Base-by-base conservation (phyloP, 2,888 invertebrate genomes). In the Apodemia duryi region DNA sequence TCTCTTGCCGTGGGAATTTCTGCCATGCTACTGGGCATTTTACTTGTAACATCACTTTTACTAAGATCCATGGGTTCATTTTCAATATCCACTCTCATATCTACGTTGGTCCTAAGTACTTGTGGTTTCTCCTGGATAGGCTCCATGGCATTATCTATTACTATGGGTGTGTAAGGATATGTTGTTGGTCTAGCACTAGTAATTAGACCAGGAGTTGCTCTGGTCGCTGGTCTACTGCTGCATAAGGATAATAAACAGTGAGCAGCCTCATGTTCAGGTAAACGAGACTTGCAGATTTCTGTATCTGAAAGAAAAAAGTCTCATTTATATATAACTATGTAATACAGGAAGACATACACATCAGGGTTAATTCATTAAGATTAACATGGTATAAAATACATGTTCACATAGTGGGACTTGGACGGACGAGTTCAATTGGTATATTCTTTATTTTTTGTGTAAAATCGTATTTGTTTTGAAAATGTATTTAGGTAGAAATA, bases 241-340 rank as follows among this genome's bases (percentile, higher is more conserved):
- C 95, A 95, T 61, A 97, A 86, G 49, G 96, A 96, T 54, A 97
- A 84, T 67, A 97, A 86, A 77, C 97, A 95, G 74, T 96, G 95
- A 0, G 97, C 97, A 7, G 97, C 97, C 87, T 97, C 97, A 74
- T 97, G 96, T 82, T 97, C 97, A 74, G 95, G 95, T 71, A 95
- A 85, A n/a, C 95, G 90, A 9, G 95, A 94, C 77, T 94, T 95
- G 69, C 94, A 94, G 72, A 94, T 94, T 82, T 95, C 95, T 72
- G 93, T 91, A 84, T 94, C 93, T 94, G 84, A 61, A 62, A 63
- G 61, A 5, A 43, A 62, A 49, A 21, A 51, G 6, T n/a, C 5
- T n/a, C 6, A n/a, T 21, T n/a, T 49, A 49, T 21, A 21, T 49
- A 21, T 21, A 49, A 6, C 21, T 3, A 4, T 46, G 21, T 49